Conservation (phyloP, 2,113 vertebrate genomes). For the Gavia stellata region DNA sequence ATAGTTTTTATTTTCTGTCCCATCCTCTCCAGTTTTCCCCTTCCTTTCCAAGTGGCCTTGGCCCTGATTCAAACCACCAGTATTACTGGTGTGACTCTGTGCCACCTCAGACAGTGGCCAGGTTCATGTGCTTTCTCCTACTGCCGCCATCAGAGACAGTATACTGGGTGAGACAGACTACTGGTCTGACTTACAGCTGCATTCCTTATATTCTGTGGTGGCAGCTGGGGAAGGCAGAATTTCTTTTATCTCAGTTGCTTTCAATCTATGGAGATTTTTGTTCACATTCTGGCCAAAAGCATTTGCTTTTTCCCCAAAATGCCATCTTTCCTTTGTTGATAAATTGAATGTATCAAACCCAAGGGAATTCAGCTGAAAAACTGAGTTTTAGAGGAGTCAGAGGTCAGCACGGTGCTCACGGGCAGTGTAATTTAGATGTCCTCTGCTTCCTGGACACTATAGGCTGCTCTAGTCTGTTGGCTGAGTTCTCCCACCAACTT, state of each 20-base stretch:
- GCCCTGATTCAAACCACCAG: background rate
- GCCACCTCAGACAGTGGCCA: background rate
- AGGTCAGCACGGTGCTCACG: background rate
- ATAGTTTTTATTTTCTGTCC: background rate
- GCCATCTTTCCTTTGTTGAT: background rate
- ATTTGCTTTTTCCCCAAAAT: background rate
- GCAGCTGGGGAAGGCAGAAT: background rate
- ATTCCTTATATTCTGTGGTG: background rate
- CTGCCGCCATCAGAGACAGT: background rate
- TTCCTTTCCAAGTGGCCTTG: background rate
- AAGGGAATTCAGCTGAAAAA: background rate
- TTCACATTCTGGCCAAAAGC: background rate
- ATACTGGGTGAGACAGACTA: background rate
- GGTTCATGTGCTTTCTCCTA: background rate
- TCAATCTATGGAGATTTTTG: background rate
- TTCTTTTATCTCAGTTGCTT: background rate
- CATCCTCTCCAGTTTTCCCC: background rate
- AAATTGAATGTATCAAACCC: background rate
- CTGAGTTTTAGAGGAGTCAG: background rate
- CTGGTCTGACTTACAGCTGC: background rate
- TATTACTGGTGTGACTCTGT: background rate
- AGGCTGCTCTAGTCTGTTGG: background rate
- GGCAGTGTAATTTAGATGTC: accelerated
- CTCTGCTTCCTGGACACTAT: background rate
- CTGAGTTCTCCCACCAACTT: background rate